Evolutionary conservation across 2,888 invertebrate species (phyloP).

Genomic region (Pollenia griseotomentosa): DNA sequence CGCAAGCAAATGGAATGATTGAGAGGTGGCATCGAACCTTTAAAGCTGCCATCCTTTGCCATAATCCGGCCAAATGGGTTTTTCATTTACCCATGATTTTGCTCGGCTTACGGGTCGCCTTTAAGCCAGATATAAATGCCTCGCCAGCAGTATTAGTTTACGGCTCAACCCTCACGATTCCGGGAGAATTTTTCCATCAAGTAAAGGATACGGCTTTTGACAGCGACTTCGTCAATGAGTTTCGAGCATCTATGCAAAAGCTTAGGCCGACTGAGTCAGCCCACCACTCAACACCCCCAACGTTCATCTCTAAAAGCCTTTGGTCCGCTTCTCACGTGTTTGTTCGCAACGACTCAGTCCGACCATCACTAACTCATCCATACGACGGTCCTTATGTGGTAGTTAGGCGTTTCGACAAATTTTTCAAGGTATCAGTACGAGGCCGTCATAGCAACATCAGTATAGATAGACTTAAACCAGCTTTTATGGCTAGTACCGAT

Average conservation of each 20-base stretch:
- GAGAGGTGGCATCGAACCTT: conserved; percentile 46
- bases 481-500: too few species aligned
- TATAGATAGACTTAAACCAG: background rate
- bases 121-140: background rate
- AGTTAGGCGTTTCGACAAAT: background rate
- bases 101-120: background rate
- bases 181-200: background rate
- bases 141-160: conserved; percentile 5
- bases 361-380: background rate
- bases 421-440: background rate
- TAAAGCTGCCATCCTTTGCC: conserved; percentile 31
- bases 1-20: background rate
- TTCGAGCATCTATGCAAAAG: conserved; percentile 19
- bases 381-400: background rate
- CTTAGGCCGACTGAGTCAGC: conserved; percentile 25
- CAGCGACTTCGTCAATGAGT: conserved; percentile 22
- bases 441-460: background rate
- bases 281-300: conserved; percentile 18
- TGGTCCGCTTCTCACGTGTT: background rate
- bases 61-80: conserved; percentile 26
- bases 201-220: background rate
- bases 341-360: conserved; percentile 9
- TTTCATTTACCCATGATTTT: conserved; percentile 23
- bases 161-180: background rate
- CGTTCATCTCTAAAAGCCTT: conserved; percentile 15